phyloP scores from a whole-genome alignment of 2,113 vertebrate species.

The Myiagra hebetior region DNA sequence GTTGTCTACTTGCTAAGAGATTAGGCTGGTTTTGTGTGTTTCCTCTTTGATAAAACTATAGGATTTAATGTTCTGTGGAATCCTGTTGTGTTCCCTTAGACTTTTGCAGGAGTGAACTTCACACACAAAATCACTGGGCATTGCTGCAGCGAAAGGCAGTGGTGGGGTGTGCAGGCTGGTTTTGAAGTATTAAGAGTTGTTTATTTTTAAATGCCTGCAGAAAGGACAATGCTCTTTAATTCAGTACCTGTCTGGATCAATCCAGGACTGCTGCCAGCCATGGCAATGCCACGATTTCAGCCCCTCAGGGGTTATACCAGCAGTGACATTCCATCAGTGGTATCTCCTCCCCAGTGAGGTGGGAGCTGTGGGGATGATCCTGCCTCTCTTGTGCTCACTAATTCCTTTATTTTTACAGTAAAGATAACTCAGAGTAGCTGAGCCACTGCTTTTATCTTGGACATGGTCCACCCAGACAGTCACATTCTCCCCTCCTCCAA shows the following conservation, averaged over 20 bases:
- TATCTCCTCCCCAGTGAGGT: accelerated
- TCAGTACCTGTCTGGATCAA: accelerated
- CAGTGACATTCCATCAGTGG: accelerated
- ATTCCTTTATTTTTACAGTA: neutral
- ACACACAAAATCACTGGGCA: accelerated
- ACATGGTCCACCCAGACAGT: neutral
- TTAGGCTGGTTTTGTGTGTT: neutral
- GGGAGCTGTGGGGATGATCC: neutral
- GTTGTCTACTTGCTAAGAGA: neutral
- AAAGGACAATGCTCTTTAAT: neutral
- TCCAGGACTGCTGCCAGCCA: neutral
- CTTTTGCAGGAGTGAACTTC: neutral
- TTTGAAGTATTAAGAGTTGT: neutral
- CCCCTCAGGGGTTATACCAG: neutral
- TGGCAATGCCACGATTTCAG: accelerated
- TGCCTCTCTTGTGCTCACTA: neutral
- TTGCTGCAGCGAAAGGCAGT: neutral
- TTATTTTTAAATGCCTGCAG: neutral
- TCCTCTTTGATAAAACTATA: neutral
- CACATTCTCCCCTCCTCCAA: too few relatives aligned
- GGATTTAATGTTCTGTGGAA: conserved; percentile 8
- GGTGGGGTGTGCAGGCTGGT: neutral
- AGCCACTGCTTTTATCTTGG: neutral
- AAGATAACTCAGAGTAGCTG: neutral
- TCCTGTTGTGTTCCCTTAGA: neutral